Percentiles rank a stretch among this genome's conserved stretches.
Conservation (phyloP, 2,113 vertebrate genomes). For the Neolamprologus devosi region DNA sequence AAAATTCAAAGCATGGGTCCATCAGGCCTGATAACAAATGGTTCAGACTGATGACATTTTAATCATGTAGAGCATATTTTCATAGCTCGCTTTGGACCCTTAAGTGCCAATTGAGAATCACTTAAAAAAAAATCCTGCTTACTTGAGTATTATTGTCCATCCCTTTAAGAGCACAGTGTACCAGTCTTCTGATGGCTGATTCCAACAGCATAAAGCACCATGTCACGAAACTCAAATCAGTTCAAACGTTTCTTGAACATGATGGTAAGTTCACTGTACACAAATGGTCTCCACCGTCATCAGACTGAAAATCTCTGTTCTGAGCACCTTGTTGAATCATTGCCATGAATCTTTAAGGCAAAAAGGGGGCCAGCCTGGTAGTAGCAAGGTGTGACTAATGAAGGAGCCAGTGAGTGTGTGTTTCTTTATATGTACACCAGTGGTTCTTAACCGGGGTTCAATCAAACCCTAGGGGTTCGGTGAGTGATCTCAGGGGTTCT, state of each 20-base stretch:
- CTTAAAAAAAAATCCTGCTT: background rate
- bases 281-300: background rate
- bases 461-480: accelerated
- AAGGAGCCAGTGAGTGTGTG: background rate
- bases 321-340: background rate
- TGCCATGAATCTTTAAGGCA: background rate
- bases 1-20: background rate
- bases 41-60: background rate
- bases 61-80: background rate
- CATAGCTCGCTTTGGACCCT: background rate
- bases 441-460: background rate
- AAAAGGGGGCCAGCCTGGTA: background rate
- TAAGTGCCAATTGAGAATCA: background rate
- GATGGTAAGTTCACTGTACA: background rate
- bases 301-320: background rate
- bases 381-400: background rate
- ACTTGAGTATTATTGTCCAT: background rate
- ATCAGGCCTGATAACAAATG: background rate
- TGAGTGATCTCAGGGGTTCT: background rate
- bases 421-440: background rate
- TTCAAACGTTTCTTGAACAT: background rate
- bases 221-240: background rate
- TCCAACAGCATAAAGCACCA: background rate
- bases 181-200: background rate
- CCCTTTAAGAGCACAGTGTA: background rate